A percentile compares a stretch with the other conserved stretches of the same genome.
Evolutionary conservation across 1,140 invertebrate genomes (phyloP).

Genomic region (Drosophila grimshawi): DNA sequence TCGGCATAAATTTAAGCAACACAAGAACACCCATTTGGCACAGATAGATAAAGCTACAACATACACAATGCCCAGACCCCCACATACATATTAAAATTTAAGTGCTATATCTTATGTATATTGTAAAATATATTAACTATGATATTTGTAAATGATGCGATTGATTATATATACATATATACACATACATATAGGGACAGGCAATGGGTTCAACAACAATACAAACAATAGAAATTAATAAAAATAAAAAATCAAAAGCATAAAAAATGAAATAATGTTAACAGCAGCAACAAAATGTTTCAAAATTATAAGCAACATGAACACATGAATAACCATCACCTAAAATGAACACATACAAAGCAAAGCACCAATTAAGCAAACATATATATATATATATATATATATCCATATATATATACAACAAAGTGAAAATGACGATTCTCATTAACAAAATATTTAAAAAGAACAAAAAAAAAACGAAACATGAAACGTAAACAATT

Average conservation of each 20-base stretch:
- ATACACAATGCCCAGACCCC: neutral
- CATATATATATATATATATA: neutral
- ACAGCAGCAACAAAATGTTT: conserved; percentile 67
- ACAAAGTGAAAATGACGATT: conserved; percentile 54
- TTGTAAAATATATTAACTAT: conserved; percentile 42
- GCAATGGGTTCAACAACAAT: conserved; percentile 7
- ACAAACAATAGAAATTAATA: neutral
- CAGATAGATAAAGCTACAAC: neutral
- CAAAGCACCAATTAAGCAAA: conserved; percentile 69
- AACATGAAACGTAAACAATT: conserved; percentile 31
- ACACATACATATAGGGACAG: neutral
- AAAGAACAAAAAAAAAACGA: conserved; percentile 4
- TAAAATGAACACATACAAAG: conserved; percentile 39
- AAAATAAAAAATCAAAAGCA: neutral
- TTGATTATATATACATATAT: conserved; percentile 1
- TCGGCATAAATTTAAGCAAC: conserved; percentile 2
- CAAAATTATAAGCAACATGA: conserved; percentile 57
- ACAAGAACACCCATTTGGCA: neutral
- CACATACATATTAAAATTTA: neutral
- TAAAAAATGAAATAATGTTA: conserved; percentile 51
- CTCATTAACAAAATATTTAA: conserved; percentile 50
- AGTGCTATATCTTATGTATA: conserved; percentile 38
- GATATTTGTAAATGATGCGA: conserved; percentile 37
- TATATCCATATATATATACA: neutral
- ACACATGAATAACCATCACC: conserved; percentile 24